A percentile compares a stretch with the other conserved stretches of the same genome.
Evolutionary conservation across 1,140 invertebrate genomes (phyloP).

Genomic region (Drosophila prosaltans): DNA sequence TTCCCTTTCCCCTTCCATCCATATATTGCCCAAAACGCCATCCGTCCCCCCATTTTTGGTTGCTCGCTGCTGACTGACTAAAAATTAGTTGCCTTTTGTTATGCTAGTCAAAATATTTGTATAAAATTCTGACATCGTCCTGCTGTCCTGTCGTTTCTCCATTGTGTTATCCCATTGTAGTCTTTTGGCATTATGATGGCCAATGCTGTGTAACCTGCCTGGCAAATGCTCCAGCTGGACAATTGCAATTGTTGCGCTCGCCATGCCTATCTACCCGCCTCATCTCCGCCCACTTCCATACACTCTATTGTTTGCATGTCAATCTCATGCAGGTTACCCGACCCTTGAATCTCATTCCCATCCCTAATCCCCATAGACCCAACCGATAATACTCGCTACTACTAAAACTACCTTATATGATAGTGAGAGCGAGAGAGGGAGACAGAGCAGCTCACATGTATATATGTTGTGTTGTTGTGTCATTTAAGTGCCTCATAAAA

Average conservation of each 20-base stretch:
- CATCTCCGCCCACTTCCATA: no score
- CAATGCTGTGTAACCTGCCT: conserved; percentile 21
- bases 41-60: neutral
- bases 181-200: conserved; percentile 21
- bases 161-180: conserved; percentile 20
- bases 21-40: neutral
- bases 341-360: neutral
- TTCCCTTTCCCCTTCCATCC: neutral
- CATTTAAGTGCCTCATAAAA: conserved; percentile 46
- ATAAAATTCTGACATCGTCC: conserved; percentile 1
- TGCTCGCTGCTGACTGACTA: neutral
- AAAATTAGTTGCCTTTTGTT: conserved; percentile 21
- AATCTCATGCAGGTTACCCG: conserved; percentile 22
- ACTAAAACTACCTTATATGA: neutral
- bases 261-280: neutral
- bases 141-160: conserved; percentile 2
- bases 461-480: conserved; percentile 14
- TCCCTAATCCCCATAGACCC: neutral
- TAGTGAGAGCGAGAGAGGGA: neutral
- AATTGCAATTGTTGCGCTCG: conserved; percentile 16
- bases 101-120: conserved; percentile 20
- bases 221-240: conserved; percentile 19
- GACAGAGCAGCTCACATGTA: neutral
- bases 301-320: conserved; percentile 21
- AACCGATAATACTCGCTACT: neutral